Conservation (phyloP, 2,888 invertebrate species). For the Lacanobia oleracea region DNA sequence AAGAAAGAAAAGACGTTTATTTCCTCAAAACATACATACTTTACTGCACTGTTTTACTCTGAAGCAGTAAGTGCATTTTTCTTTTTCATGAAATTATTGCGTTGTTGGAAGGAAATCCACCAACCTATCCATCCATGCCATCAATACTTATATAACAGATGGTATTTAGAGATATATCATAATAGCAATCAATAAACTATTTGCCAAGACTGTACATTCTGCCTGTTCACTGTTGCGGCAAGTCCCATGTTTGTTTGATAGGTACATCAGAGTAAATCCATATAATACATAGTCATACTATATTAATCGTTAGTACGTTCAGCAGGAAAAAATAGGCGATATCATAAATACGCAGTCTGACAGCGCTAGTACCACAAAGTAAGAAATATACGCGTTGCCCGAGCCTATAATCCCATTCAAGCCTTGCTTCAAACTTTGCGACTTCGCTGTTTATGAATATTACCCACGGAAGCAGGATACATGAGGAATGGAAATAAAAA, state of each 20-base stretch:
- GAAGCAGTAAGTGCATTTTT: no score
- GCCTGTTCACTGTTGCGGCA: no score
- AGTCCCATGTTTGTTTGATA: neutral
- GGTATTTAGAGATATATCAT: no score
- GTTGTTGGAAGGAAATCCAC: no score
- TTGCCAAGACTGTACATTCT: no score
- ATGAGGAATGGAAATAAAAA: constrained; percentile 32
- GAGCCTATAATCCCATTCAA: constrained; percentile 49
- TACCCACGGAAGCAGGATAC: constrained; percentile 22
- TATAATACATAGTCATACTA: constrained; percentile 4
- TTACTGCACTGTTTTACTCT: no score
- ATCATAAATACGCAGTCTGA: constrained; percentile 48
- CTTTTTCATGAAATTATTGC: no score
- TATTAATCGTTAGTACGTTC: constrained; percentile 14
- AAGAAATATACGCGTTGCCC: constrained; percentile 47
- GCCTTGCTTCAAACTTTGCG: constrained; percentile 51
- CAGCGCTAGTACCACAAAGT: constrained; percentile 52
- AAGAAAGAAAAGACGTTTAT: no score
- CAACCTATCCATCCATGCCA: no score
- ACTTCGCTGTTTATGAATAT: constrained; percentile 48
- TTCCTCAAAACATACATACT: no score
- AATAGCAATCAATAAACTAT: neutral
- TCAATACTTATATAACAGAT: no score
- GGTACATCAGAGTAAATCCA: no score
- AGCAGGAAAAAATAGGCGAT: constrained; percentile 46